These are phyloP conservation scores for Drosophila eohydei DNA, from an alignment of 2,888 invertebrate species.

Conservation along the genomic window DNA sequence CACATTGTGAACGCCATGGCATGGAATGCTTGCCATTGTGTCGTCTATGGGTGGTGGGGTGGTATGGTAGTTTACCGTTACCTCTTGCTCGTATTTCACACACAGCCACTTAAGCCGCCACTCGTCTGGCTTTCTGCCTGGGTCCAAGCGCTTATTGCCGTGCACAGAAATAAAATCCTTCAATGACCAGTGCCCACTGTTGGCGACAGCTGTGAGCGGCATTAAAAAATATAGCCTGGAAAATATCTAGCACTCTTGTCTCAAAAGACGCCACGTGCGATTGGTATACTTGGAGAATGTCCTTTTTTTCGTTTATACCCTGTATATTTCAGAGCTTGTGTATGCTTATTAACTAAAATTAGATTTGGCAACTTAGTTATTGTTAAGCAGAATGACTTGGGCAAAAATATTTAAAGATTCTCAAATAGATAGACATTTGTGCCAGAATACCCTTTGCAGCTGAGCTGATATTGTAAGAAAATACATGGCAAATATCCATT, in stretches of 20 bases:
- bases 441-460: not conserved
- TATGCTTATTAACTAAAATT: not conserved
- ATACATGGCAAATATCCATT: not conserved
- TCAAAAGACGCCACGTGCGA: slow-evolving; percentile 31
- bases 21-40: slow-evolving; percentile 1
- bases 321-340: not conserved
- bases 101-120: slow-evolving; percentile 27
- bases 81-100: slow-evolving; percentile 11
- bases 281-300: slow-evolving; percentile 5
- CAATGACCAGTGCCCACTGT: slow-evolving; percentile 31
- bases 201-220: slow-evolving; percentile 36
- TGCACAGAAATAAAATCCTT: slow-evolving; percentile 23
- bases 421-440: not conserved
- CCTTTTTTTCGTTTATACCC: slow-evolving; percentile 24
- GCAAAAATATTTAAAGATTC: too few species aligned
- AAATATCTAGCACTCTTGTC: slow-evolving; percentile 32
- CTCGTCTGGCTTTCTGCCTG: slow-evolving; percentile 28
- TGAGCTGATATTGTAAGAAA: too few species aligned
- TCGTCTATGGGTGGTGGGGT: slow-evolving; percentile 13
- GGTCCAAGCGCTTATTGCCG: slow-evolving; percentile 19
- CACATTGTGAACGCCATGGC: slow-evolving; percentile 34
- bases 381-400: not conserved
- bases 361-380: slow-evolving; percentile 1
- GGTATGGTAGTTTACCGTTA: not conserved
- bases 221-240: slow-evolving; percentile 38